Percentiles rank a stretch among this genome's conserved stretches.
Conservation (phyloP, 2,888 invertebrate genomes). For the Syrista parreyssii region DNA sequence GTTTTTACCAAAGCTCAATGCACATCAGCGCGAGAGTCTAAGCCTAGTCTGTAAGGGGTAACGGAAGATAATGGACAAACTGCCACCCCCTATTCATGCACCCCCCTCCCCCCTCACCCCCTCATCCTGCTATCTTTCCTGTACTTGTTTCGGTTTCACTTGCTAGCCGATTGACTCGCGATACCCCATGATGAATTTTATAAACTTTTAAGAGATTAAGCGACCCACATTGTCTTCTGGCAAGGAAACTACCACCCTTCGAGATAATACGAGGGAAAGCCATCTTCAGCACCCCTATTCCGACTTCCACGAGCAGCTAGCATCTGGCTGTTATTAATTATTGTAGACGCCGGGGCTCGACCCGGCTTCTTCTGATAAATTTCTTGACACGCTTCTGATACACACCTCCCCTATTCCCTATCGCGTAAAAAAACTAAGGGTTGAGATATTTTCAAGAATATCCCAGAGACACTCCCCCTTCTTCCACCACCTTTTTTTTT, state of each 20-base stretch:
- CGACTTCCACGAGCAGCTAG: neutral
- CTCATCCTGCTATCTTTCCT: neutral
- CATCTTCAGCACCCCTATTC: neutral
- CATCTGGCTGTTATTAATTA: constrained; percentile 46
- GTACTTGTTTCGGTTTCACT: too few species aligned
- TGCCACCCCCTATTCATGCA: too few species aligned
- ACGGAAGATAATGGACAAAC: neutral
- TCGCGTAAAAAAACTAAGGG: too few species aligned
- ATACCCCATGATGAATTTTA: neutral
- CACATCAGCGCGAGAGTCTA: neutral
- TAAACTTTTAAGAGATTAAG: constrained; percentile 21
- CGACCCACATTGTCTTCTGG: constrained; percentile 14
- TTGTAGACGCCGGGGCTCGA: constrained; percentile 40
- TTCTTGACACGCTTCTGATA: constrained; percentile 22
- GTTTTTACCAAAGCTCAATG: neutral
- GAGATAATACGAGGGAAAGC: constrained; percentile 12
- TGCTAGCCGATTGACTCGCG: too few species aligned
- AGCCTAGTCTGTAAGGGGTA: neutral
- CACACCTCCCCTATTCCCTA: too few species aligned
- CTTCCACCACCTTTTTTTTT: too few species aligned
- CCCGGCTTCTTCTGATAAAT: constrained; percentile 34
- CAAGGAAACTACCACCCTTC: constrained; percentile 11
- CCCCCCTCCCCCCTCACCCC: neutral
- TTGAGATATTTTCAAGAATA: too few species aligned
- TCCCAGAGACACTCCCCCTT: too few species aligned